These are phyloP conservation scores for Leptinotarsa undecemlineata DNA, from an alignment of 1,140 invertebrate genomes.

Conservation along the genomic window DNA sequence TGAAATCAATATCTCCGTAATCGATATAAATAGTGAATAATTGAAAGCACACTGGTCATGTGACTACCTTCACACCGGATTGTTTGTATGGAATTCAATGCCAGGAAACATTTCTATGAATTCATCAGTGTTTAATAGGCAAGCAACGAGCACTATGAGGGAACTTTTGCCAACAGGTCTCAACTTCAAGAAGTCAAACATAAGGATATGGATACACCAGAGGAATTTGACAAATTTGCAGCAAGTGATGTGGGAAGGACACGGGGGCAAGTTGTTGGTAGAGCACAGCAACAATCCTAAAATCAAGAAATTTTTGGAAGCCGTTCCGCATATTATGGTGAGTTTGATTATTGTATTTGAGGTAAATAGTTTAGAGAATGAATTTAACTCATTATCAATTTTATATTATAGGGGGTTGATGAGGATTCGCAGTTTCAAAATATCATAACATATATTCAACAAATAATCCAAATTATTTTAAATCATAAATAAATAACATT, in stretches of 20 bases:
- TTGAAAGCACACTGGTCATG: conserved; percentile 46
- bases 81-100: conserved; percentile 38
- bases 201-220: conserved; percentile 91
- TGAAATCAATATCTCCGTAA: conserved; percentile 22
- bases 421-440: no score
- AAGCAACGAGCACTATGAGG: conserved; percentile 15
- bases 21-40: conserved; percentile 49
- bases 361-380: no score
- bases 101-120: conserved; percentile 26
- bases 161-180: conserved; percentile 56
- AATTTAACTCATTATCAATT: no score
- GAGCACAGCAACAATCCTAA: conserved; percentile 82
- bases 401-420: no score
- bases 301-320: conserved; percentile 80
- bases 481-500: no score
- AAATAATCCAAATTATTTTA: no score
- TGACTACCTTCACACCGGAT: conserved; percentile 43
- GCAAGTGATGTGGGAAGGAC: conserved; percentile 84
- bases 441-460: no score
- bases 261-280: conserved; percentile 76
- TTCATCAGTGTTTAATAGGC: neutral
- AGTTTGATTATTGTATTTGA: conserved; percentile 35
- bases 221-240: conserved; percentile 80
- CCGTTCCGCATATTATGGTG: conserved; percentile 87
- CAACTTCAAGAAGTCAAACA: conserved; percentile 81